Conservation (phyloP, 2,888 invertebrate genomes). For the Drosophila fungiperda region DNA sequence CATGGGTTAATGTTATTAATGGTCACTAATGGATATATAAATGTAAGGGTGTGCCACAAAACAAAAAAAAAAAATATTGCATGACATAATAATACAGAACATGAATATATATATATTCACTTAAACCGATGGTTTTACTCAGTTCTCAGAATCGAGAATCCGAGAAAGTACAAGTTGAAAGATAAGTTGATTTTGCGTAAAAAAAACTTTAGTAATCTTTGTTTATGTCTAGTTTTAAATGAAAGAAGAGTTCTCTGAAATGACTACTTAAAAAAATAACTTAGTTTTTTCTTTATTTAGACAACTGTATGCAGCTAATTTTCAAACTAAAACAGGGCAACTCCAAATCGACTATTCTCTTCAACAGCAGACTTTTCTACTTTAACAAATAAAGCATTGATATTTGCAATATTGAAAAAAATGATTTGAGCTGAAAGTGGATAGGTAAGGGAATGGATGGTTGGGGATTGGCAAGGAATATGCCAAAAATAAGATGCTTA, state of each 20-base stretch:
- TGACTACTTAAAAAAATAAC: neutral
- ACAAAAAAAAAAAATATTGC: neutral
- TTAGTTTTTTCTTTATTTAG: neutral
- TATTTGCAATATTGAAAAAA: conserved; percentile 13
- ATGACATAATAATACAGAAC: neutral
- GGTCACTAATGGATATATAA: conserved; percentile 66
- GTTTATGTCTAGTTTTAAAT: neutral
- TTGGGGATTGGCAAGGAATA: neutral
- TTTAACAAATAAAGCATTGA: conserved; percentile 16
- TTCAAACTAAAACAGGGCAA: neutral
- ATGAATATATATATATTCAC: neutral
- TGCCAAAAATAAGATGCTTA: conserved; percentile 35
- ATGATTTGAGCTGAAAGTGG: neutral
- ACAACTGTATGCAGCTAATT: neutral
- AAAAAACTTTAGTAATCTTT: conserved; percentile 3
- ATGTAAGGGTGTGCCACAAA: conserved; percentile 3
- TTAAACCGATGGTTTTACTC: neutral
- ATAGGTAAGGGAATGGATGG: neutral
- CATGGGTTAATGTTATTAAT: conserved; percentile 56
- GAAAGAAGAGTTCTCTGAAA: neutral
- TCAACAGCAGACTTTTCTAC: neutral
- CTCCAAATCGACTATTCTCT: neutral
- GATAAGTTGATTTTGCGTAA: neutral
- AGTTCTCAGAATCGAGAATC: neutral
- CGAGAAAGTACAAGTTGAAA: neutral